Base-by-base conservation (phyloP, 2,888 invertebrate species). In the Myopa testacea region DNA sequence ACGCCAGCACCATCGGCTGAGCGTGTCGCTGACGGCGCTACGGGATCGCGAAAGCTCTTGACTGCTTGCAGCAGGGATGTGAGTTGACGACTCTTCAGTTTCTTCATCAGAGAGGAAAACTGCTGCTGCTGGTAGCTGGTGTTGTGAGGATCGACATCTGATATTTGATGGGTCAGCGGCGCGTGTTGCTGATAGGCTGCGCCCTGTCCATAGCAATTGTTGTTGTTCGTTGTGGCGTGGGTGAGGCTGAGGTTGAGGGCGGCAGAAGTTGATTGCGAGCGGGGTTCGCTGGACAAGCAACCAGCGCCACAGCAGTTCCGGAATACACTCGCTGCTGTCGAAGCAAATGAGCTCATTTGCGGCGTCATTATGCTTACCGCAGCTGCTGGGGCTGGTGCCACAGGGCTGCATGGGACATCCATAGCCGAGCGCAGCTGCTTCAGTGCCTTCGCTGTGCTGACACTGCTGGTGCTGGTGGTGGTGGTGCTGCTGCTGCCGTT, bases 41-140 rank as follows among this genome's bases (percentile, higher is more conserved):
- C 52, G 67, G 80, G 82, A 52, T 86, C 86, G 76, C 83, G 81
- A 16, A 88, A 85, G 73, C 85, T 86, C 80, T 87, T 87, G 72
- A 89, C 85, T 34, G 88, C 88, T 78, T 85, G 86, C 65, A 85
- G 83, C 26, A 89, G 83, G 40, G 86, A 86, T 70, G 84, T 81
- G 65, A 86, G 78, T 81, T 89, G 89, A 76, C 84, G 82, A 77
- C 82, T 85, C 81, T 88, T 88, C 72, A 89, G 81, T 80, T 84
- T 85, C 79, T 86, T 87, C 78, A 86, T 82, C 55, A 89, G 80
- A 3, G 82, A 83, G 69, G 84, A 84, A 84, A 89, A 88, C 62
- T 81, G 81, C 78, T 86, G 80, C 45, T 70, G 69, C 62, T 45
- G 58, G 26, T 40, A 14, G 50, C 12, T 50, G 63, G 19, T 50